Base-by-base conservation (phyloP, 1,140 invertebrate genomes). In the Drosophila aff. region DNA sequence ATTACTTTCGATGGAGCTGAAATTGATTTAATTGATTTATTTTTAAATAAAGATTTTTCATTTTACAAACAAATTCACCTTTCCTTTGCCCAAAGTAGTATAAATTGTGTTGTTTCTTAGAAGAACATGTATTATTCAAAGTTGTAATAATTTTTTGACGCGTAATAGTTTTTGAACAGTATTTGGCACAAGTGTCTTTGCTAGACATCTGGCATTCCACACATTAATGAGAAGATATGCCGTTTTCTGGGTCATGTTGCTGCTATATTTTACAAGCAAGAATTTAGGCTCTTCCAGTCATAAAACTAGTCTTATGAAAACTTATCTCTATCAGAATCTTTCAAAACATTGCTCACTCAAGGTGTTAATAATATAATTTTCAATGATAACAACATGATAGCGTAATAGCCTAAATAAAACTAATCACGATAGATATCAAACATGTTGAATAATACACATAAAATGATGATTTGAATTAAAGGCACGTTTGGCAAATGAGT, bases 401-500 rank as follows among this genome's bases (percentile, higher is more conserved):
- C 36, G 49, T 47, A 60, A 68, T 61, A 57, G 31, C 40, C 9
- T 41, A 18, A 33, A 59, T 46, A 67, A 38, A 61, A 31, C 36
- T 41, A 76, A 55, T 38, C 23, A 28, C 16, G 36, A 38, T 38
- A 49, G 63, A 49, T 50, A 58, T 23, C 21, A 61, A 50, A 61
- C 31, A 61, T 59, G 57, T 33, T 7, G 13, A 9, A 16, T 38
- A 66, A 38, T 44, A n/a, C 33, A 44, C 38, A 44, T 44, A 67
- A 16, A 49, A 16, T 64, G 40, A n/a, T n/a, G 40, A n/a, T n/a
- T 43, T 40, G 11, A 74, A 76, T 72, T 65, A 61, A 43, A 21
- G 43, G 43, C 81, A 71, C 64, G 71, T 83, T 83, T 80, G 53
- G 36, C 41, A 71, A 71, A 79, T 79, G 64, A 76, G 64, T 75